Conservation (phyloP, 2,888 invertebrate species). For the Drosophila ezoana region DNA sequence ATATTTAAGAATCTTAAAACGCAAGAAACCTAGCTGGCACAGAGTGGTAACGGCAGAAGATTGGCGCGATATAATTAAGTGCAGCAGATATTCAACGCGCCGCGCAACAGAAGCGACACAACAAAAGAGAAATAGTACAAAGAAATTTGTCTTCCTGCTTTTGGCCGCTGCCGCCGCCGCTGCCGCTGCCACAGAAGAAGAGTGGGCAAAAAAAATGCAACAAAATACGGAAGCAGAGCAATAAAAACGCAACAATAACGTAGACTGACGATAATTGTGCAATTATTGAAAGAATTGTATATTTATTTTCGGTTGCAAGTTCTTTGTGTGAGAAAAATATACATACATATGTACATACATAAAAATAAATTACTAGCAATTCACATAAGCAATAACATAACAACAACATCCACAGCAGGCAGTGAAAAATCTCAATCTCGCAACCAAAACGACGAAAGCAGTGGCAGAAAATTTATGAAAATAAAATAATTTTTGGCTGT, state of each 20-base stretch:
- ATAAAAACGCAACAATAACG: conserved; percentile 51
- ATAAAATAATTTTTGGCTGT: conserved; percentile 33
- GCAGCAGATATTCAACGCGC: conserved; percentile 18
- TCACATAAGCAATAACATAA: conserved; percentile 44
- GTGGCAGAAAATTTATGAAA: conserved; percentile 42
- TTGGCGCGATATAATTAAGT: conserved; percentile 40
- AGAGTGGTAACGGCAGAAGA: conserved; percentile 25
- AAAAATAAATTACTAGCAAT: conserved; percentile 49
- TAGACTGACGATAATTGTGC: conserved; percentile 54
- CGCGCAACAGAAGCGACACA: conserved; percentile 37
- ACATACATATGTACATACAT: conserved; percentile 32
- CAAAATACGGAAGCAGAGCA: conserved; percentile 67
- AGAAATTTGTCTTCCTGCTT: conserved; percentile 69
- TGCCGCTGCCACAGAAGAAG: conserved; percentile 36
- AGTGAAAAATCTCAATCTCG: conserved; percentile 43
- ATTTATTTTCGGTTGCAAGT: conserved; percentile 64
- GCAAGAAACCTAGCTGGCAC: conserved; percentile 51
- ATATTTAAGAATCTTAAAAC: conserved; percentile 46
- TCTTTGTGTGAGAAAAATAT: conserved; percentile 56
- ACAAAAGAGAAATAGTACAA: conserved; percentile 54
- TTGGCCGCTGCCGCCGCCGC: conserved; percentile 44
- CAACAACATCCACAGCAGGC: conserved; percentile 46
- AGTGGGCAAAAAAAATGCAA: conserved; percentile 60
- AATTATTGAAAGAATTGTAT: conserved; percentile 62
- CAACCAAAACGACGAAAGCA: conserved; percentile 33